Evolutionary conservation across 23 tunicate genomes (phyloP), one percentile per base, ranked within the genome.

Genomic region (Trididemnum nubilum): DNA sequence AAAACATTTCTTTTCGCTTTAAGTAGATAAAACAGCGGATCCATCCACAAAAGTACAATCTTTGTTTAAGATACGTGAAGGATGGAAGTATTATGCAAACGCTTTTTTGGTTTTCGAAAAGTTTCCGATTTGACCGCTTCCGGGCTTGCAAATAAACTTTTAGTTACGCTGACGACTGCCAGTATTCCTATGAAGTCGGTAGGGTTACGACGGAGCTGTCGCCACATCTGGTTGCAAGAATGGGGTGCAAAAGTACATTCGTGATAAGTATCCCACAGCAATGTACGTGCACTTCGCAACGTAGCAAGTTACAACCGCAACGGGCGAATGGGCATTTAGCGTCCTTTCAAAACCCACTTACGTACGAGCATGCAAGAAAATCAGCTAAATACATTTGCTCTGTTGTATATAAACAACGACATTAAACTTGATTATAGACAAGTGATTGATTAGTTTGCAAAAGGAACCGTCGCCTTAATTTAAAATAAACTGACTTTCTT

Each of bases 181-280:
- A 28, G 27, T 63, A 63, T 63, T 63, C 69, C 69, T 63, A 4
- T 71, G 76, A 71, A 24, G 28, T 35, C 28, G 4, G 15, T 71
- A 23, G 49, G 76, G 76, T 33, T 71, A 71, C 76, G 76, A 71
- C 76, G 76, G 76, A 33, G 76, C 76, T 35, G 76, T 50, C 49
- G 49, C 40, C 18, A 71, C 31, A 50, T 71, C 50, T 33, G 76
- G 76, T 71, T 33, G 76, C 24, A 33, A 33, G 22, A 34, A 35
- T 35, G 76, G 76, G 40, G 51, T 71, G 40, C 76, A 71, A 71
- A 34, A 34, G 21, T 24, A 33, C 49, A 71, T 71, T 71, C 21
- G 49, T 33, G 76, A 71, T 33, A 24, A 64, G 71, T 27, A 71
- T 35, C 40, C 51, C 76, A 71, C 49, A 35, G 76, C 76, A 35